Evolutionary conservation across 2,113 vertebrate genomes (phyloP), one percentile per base, ranked within the genome.

Genomic region (Ellobius talpinus): DNA sequence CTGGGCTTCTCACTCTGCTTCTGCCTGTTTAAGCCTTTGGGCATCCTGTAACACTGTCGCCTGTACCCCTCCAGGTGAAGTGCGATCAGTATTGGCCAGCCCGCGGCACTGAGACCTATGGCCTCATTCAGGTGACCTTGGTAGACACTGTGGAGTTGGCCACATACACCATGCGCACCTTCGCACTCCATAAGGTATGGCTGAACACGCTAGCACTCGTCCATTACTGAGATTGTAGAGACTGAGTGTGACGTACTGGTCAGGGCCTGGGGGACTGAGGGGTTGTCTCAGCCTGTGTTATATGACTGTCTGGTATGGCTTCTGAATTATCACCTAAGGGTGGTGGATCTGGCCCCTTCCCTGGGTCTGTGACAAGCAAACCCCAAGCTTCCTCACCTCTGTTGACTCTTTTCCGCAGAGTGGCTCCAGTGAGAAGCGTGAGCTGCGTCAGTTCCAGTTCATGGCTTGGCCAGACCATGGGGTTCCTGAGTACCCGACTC

Each of bases 51-150:
- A n/a, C 61, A 50, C 45, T 55, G 61, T 82, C 97, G 19, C 19
- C 73, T 70, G 16, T 5, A 29, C 61, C 31, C 52, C 70, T 50
- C 0, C 96, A 99, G 99, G 99, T 99, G 3, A 99, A 99, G 96
- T 99, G 99, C 98, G 99, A 99, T 97, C 99, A 99, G 98, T 99
- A 99, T 96, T 99, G 99, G 99, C 99, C 99, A 0, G 98, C 98
- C 92, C 99, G 99, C 36, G 99, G 99, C 78, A 99, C 99, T 0
- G 99, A 99, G 97, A 99, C 99, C 4, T 99, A 99, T 0, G 99
- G 99, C 76, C 99, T 99, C 99, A 99, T 99, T 97, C 99, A 99
- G 96, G 99, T 99, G 97, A 99, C 99, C 8, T 97, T 99, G 97
- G 96, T 99, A 98, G 99, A 99, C 96, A 99, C 99, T 0, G 99